A percentile compares a stretch with the other conserved stretches of the same genome.
These are phyloP conservation scores for Drosophila pseudoananassae DNA, from an alignment of 1,140 invertebrate genomes.

Conservation along the genomic window DNA sequence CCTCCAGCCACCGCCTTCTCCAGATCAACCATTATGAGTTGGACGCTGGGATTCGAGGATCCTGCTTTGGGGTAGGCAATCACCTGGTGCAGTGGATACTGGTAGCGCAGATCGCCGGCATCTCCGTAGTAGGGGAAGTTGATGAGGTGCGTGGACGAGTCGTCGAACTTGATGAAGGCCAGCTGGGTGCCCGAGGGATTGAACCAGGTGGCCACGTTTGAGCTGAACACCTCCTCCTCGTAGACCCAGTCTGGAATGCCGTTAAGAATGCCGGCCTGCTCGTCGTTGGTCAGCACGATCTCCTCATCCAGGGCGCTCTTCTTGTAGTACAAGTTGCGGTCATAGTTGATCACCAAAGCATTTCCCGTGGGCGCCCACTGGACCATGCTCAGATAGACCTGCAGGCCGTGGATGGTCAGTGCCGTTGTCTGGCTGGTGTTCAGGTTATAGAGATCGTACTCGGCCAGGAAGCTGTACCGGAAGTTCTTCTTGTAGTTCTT, in stretches of 20 bases:
- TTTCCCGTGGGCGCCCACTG: conserved; percentile 85
- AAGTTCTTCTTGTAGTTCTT: conserved; percentile 85
- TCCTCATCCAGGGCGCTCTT: conserved; percentile 75
- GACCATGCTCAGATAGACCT: conserved; percentile 58
- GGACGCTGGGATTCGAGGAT: conserved; percentile 84
- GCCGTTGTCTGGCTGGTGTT: conserved; percentile 80
- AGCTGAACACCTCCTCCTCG: conserved; percentile 95
- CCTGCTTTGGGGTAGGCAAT: conserved; percentile 94
- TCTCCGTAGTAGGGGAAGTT: conserved; percentile 88
- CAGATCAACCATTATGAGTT: conserved; percentile 68
- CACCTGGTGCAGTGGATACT: conserved; percentile 88
- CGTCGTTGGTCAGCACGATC: conserved; percentile 87
- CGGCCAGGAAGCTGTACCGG: conserved; percentile 87
- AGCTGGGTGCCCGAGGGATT: conserved; percentile 91
- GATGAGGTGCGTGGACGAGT: conserved; percentile 88
- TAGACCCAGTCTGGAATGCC: conserved; percentile 92
- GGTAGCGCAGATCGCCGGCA: conserved; percentile 87
- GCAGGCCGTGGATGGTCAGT: conserved; percentile 60
- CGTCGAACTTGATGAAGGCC: conserved; percentile 94
- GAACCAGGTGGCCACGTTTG: conserved; percentile 95
- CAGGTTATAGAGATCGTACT: conserved; percentile 86
- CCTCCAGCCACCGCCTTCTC: conserved; percentile 39
- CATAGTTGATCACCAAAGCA: conserved; percentile 89
- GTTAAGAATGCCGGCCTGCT: conserved; percentile 89
- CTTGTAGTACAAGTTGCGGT: conserved; percentile 93